Conservation (phyloP, 2,888 invertebrate species). For the Dimorphilus gyrociliatus region DNA sequence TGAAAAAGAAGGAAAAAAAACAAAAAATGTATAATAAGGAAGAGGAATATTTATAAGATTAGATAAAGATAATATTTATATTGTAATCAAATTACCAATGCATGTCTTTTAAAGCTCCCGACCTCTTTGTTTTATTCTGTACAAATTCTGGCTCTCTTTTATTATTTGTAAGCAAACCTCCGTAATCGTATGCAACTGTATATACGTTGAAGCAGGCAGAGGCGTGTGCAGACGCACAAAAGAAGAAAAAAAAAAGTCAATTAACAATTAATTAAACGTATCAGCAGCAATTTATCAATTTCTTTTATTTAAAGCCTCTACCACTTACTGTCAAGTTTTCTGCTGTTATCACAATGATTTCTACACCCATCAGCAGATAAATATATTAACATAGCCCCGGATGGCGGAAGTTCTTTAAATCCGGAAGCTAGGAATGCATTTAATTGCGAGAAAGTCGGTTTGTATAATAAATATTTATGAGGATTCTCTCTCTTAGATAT, state of each 20-base stretch:
- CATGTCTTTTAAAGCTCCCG: conserved; percentile 41
- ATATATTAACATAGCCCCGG: conserved; percentile 75
- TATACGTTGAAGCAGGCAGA: too few species aligned
- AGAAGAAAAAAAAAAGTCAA: too few species aligned
- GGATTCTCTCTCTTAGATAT: conserved; percentile 62
- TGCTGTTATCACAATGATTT: background rate
- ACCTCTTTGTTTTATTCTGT: conserved; percentile 25
- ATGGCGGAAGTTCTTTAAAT: conserved; percentile 77
- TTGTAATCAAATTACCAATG: conserved; percentile 39
- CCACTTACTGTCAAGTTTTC: background rate
- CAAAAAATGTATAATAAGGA: too few species aligned
- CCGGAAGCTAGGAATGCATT: conserved; percentile 62
- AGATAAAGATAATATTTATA: too few species aligned
- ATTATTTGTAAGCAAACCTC: conserved; percentile 73
- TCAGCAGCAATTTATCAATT: too few species aligned
- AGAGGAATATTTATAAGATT: too few species aligned
- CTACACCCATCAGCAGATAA: conserved; percentile 61
- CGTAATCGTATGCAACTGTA: conserved; percentile 62
- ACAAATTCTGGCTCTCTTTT: conserved; percentile 51
- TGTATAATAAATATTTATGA: conserved; percentile 87
- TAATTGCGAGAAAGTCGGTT: conserved; percentile 80
- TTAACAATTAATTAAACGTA: too few species aligned
- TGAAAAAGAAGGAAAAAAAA: conserved; percentile 19
- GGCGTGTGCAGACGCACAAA: too few species aligned
- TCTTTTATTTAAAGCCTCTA: too few species aligned